Evolutionary conservation across 2,888 invertebrate species (phyloP), one percentile per base, ranked within the genome.

Genomic region (Drosophila paracracens): DNA sequence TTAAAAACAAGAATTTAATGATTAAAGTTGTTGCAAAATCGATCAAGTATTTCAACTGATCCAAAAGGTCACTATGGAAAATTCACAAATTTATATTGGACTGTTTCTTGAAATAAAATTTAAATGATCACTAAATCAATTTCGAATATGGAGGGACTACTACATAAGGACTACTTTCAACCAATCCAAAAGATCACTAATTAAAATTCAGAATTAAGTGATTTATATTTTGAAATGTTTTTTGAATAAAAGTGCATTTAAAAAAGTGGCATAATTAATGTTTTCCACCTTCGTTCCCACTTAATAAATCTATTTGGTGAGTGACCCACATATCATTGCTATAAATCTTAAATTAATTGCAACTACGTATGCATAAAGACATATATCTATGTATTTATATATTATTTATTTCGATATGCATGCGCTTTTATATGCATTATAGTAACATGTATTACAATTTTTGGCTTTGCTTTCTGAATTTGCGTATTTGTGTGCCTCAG

Each of bases 371-470:
- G 46, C 1, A 4, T 46, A 46, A 16, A 46, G 16, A 36, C 0
- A 36, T 36, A 46, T 21, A 21, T 13, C 10, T 50, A 27, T 50
- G 10, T 50, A 16, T 51, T 3, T 51, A 29, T 4, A 11, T 51
- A 51, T 51, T 51, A 51, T 54, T 54, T 54, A 48, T 50, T 46
- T 59, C 25, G 59, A 59, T 59, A 59, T 59, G 59, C 50, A 59
- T 59, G 33, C n/a, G 50, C 38, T 40, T 33, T n/a, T n/a, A 21
- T 21, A 31, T 33, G n/a, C 35, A 46, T 51, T 46, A n/a, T 64
- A 70, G 57, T 78, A 66, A 61, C 67, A 31, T 77, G 58, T 60
- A 66, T 70, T 70, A 70, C 29, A 57, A 77, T 71, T 70, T 69
- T 51, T 52, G 52, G 51, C 57, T 43, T 63, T 60, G 64, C 62